phyloP scores from a whole-genome alignment of 2,797 vertebrate genomes.

The Schizopygopsis pylzovi region DNA sequence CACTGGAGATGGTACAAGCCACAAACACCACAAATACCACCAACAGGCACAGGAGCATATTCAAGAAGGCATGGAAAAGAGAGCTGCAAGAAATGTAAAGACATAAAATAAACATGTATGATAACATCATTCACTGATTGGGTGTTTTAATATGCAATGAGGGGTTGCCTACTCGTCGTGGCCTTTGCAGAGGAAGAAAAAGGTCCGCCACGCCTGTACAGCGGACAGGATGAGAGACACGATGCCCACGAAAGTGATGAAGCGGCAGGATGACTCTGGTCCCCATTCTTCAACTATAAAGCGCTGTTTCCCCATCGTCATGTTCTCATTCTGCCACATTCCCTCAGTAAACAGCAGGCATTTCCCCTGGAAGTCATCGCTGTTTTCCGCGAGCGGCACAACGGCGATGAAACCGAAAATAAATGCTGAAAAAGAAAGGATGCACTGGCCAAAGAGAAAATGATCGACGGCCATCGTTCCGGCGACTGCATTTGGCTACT shows the following conservation, averaged over 20 bases:
- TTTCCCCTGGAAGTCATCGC: conserved; percentile 90
- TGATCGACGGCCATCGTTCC: conserved; percentile 86
- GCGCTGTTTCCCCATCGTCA: conserved; percentile 90
- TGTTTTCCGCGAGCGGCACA: conserved; percentile 93
- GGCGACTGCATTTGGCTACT: conserved; percentile 26
- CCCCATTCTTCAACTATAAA: conserved; percentile 98
- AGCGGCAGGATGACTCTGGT: conserved; percentile 91
- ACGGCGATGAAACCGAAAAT: conserved; percentile 92
- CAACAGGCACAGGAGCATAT: conserved; percentile 90
- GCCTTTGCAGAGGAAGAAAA: conserved; percentile 95
- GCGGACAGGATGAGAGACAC: conserved; percentile 93
- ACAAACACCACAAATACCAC: conserved; percentile 93
- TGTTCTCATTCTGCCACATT: conserved; percentile 97
- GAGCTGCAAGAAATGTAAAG: conserved; percentile 78
- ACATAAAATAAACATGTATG: not conserved
- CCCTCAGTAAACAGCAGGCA: conserved; percentile 95
- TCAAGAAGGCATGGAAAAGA: conserved; percentile 93
- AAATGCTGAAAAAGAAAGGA: conserved; percentile 90
- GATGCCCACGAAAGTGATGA: conserved; percentile 90
- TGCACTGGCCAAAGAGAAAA: conserved; percentile 90
- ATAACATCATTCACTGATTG: not conserved
- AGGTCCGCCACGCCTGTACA: conserved; percentile 91
- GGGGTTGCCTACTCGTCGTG: conserved; percentile 91
- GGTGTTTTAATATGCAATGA: not conserved
- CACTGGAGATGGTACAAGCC: conserved; percentile 94